Evolutionary conservation across 1,140 invertebrate genomes (phyloP), one percentile per base, ranked within the genome.

Genomic region (Panagrolaimus sp.): DNA sequence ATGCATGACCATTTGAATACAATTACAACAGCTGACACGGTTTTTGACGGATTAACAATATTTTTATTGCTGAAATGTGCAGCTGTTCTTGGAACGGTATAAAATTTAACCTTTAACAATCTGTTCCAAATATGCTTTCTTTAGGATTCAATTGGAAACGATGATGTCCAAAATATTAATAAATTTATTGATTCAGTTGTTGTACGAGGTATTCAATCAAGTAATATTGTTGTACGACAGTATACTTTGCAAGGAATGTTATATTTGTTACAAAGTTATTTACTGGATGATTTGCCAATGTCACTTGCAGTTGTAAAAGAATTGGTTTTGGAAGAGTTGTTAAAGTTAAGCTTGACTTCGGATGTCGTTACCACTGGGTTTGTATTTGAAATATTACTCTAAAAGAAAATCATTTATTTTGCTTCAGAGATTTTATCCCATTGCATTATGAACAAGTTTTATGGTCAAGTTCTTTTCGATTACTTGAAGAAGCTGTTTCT

Each of bases 181-280:
- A 58, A 58, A 58, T 58, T 58, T 28, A 58, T 58, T 58, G 52
- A 58, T 58, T 21, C 52, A 58, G 28, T 28, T 58, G 52, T 58
- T 26, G 28, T 58, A 10, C 14, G 28, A 26, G 52, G 52, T n/a
- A 4, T 58, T 21, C 21, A 58, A 14, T 58, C 52, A 58, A 58
- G 17, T 14, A 58, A 58, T 28, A 58, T 58, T 0, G 52, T 58
- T 12, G 52, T 58, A n/a, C 52, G 28, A 8, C 52, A 58, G 5
- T 58, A 58, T n/a, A 58, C 52, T 12, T 28, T 58, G 1, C 52
- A 58, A 58, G 52, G 52, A 58, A 58, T 58, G 52, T 28, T 58
- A 26, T 58, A 58, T 21, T 26, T 58, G 21, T n/a, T 58, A n/a
- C 52, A 58, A 58, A 58, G 52, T 58, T 58, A 58, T 28, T 26